Conservation (phyloP, 2,113 vertebrate species). For the Petaurus breviceps region DNA sequence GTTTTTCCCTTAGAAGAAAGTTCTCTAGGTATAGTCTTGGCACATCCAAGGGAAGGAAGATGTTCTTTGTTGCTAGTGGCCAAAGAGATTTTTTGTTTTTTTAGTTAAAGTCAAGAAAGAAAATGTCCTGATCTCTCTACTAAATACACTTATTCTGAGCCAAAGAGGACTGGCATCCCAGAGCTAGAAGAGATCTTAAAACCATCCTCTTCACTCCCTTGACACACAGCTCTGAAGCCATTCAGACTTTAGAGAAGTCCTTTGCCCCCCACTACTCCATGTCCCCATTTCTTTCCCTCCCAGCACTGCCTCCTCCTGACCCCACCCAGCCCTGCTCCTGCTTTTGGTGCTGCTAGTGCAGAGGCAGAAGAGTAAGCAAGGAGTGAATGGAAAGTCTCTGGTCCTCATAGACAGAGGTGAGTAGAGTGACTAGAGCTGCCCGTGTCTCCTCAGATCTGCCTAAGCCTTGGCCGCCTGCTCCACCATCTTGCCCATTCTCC, state of each 20-base stretch:
- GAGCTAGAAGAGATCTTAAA: background rate
- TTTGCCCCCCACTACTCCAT: too few relatives aligned
- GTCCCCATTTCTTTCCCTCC: background rate
- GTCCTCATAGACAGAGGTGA: background rate
- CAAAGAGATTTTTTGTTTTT: background rate
- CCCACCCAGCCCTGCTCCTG: background rate
- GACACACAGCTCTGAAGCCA: background rate
- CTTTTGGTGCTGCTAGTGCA: background rate
- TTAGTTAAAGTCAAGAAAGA: background rate
- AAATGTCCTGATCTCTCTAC: background rate
- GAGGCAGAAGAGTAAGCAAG: background rate
- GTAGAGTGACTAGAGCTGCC: background rate
- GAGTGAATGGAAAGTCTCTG: background rate
- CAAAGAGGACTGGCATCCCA: background rate
- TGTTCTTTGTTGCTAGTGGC: background rate
- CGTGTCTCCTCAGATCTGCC: constrained; percentile 86
- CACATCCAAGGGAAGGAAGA: background rate
- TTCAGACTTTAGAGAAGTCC: background rate
- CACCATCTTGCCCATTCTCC: constrained; percentile 93
- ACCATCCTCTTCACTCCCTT: background rate
- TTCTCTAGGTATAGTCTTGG: constrained; percentile 11
- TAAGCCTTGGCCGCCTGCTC: constrained; percentile 90
- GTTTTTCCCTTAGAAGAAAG: constrained; percentile 71
- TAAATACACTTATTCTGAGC: background rate
- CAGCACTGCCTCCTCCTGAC: background rate